These are phyloP conservation scores for Xiphorhynchus elegans DNA, from an alignment of 2,113 vertebrate species.

Conservation along the genomic window DNA sequence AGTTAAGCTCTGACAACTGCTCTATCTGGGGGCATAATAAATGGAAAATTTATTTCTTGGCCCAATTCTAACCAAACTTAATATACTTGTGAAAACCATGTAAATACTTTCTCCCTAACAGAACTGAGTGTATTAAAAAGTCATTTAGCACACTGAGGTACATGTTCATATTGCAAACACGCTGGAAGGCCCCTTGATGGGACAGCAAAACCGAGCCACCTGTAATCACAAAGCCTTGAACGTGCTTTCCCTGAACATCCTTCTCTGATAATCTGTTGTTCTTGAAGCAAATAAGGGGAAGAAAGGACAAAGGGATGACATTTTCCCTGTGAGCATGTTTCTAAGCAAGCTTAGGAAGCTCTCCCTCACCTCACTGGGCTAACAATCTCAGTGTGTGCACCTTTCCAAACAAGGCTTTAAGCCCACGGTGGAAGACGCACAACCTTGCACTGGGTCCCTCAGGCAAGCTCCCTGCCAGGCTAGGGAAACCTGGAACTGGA, in stretches of 20 bases:
- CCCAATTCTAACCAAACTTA: slow-evolving; percentile 3
- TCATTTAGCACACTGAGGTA: background rate
- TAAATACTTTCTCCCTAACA: background rate
- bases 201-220: background rate
- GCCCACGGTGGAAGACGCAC: accelerated
- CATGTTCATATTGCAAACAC: background rate
- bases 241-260: background rate
- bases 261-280: background rate
- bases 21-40: slow-evolving; percentile 20
- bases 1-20: slow-evolving; percentile 22
- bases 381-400: accelerated
- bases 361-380: background rate
- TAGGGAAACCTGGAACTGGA: background rate
- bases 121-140: background rate
- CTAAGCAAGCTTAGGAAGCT: background rate
- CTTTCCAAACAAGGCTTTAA: background rate
- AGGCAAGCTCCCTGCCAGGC: background rate
- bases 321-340: background rate
- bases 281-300: background rate
- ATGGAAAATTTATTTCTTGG: slow-evolving; percentile 23
- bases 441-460: background rate
- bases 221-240: background rate
- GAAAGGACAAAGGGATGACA: background rate
- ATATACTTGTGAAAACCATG: background rate
- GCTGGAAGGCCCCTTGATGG: background rate